A percentile compares a stretch with the other conserved stretches of the same genome.
Conservation (phyloP, 2,888 invertebrate genomes). For the Ctena decussata region DNA sequence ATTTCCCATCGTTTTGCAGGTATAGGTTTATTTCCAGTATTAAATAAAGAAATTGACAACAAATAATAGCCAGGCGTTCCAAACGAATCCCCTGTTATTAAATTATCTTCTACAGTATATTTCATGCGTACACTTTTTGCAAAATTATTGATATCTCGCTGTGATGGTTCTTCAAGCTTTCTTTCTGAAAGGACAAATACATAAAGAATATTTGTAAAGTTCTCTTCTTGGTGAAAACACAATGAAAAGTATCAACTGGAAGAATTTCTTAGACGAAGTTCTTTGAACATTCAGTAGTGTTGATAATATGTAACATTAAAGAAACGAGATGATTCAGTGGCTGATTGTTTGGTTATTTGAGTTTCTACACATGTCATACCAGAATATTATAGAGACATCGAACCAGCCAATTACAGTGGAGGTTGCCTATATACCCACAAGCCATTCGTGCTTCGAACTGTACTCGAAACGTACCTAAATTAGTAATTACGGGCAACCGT, state of each 20-base stretch:
- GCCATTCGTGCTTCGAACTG: no score
- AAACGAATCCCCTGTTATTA: constrained; percentile 32
- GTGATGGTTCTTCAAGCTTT: constrained; percentile 35
- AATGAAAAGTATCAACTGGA: neutral
- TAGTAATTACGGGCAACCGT: no score
- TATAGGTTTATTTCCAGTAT: constrained; percentile 66
- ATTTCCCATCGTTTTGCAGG: constrained; percentile 69
- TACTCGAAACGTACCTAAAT: no score
- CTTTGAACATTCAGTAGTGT: neutral
- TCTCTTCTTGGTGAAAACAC: neutral
- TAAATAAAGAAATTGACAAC: constrained; percentile 68
- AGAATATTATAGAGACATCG: no score
- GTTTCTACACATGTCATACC: no score
- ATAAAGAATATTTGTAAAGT: neutral
- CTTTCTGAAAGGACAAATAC: constrained; percentile 19
- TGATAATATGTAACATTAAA: neutral
- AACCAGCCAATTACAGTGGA: no score
- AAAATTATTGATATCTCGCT: constrained; percentile 43
- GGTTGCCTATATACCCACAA: no score
- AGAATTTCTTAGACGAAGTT: neutral
- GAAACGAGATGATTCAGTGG: no score
- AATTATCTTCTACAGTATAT: constrained; percentile 49
- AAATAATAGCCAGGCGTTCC: constrained; percentile 26
- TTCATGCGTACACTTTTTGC: constrained; percentile 36
- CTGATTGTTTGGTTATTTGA: no score